phyloP scores from a whole-genome alignment of 1,140 invertebrate genomes.

The Drosophila serrata region DNA sequence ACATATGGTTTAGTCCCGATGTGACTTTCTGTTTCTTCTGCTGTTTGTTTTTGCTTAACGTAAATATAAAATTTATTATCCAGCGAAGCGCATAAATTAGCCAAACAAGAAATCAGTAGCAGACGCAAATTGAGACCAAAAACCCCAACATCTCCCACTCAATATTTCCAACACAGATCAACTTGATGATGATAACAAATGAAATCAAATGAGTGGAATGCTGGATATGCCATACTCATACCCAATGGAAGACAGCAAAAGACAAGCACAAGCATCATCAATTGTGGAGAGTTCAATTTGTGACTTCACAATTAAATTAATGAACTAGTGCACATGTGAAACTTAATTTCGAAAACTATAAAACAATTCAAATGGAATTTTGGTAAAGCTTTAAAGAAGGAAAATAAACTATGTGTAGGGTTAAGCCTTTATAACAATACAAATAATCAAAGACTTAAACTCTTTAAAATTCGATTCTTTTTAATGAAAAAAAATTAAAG shows the following conservation, averaged over 20 bases:
- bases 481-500: too few species aligned
- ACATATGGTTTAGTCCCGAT: constrained; percentile 37
- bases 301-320: constrained; percentile 40
- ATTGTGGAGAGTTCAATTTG: constrained; percentile 40
- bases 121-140: constrained; percentile 51
- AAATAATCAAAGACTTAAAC: too few species aligned
- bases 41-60: constrained; percentile 74
- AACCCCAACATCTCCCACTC: background rate
- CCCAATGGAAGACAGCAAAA: background rate
- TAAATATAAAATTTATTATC: constrained; percentile 84
- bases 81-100: constrained; percentile 74
- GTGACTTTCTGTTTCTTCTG: constrained; percentile 27
- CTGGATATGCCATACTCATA: constrained; percentile 31
- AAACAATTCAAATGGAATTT: background rate
- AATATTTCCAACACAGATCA: constrained; percentile 21
- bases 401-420: too few species aligned
- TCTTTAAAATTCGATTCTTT: too few species aligned
- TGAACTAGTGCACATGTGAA: constrained; percentile 16
- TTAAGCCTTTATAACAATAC: too few species aligned
- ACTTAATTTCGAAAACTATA: constrained; percentile 2
- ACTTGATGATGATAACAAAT: constrained; percentile 73
- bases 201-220: constrained; percentile 63
- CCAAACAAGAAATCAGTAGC: constrained; percentile 65
- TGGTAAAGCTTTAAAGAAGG: too few species aligned
- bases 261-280: too few species aligned